Evolutionary conservation across 30 jellyfish, hydroid and myxozoan species (phyloP), one percentile per base, ranked within the genome.

Genomic region (Aurelia sp.): DNA sequence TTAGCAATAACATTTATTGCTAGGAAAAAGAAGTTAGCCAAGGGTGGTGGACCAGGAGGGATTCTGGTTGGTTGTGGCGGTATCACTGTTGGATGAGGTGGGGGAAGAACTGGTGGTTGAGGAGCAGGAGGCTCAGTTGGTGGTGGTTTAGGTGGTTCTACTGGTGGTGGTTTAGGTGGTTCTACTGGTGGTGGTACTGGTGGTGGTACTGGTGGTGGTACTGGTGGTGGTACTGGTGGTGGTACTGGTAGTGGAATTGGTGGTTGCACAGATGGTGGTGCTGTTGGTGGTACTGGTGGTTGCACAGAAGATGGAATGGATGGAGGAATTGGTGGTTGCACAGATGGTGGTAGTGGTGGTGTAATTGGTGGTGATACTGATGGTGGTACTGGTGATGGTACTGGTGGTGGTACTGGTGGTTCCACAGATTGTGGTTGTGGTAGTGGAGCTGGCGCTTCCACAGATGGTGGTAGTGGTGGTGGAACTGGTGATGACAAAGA

Each of bases 401-500:
- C 74, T 1, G 91, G 81, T 53, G 89, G 86, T 27, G 69, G 78
- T 1, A 72, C 76, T 9, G 70, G 50, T 40, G 81, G 74, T n/a
- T n/a, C n/a, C 10, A 41, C 52, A 3, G 52, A 6, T 4, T 0
- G 10, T 41, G 52, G 52, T 41, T 3, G 12, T 41, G 52, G 52
- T 6, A n/a, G n/a, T n/a, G 82, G 75, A 7, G 74, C 35, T 8
- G 74, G 82, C 11, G 92, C 23, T 31, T 79, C 65, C 11, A 66
- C 81, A 16, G 82, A 62, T 0, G 86, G 86, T 57, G 92, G 82
- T 2, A 69, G 63, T 18, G 71, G 74, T 23, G 92, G 86, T 11
- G 92, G 79, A 47, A 82, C 72, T 18, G 92, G 86, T 52, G 77
- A 58, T 10, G 65, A 50, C 31, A 84, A 53, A 15, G 92, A 79